Conservation (phyloP, 2,888 invertebrate genomes). For the Tromatobia lineatoria region DNA sequence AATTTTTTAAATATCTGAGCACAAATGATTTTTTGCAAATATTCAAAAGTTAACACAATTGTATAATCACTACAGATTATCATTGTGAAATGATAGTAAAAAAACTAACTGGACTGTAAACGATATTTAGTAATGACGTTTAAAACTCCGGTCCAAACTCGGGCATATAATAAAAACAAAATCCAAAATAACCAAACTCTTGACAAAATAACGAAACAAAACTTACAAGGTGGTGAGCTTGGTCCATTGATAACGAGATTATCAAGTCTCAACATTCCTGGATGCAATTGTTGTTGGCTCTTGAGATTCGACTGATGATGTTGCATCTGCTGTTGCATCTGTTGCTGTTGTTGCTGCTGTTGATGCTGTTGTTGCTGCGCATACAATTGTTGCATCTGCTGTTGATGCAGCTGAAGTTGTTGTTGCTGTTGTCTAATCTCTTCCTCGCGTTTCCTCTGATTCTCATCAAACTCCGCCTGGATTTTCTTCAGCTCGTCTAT, state of each 20-base stretch:
- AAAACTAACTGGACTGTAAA: no score
- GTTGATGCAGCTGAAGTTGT: conserved; percentile 85
- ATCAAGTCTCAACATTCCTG: conserved; percentile 83
- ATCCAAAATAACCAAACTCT: no score
- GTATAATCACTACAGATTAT: no score
- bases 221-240: conserved; percentile 79
- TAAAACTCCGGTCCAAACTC: no score
- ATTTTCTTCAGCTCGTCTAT: conserved; percentile 87
- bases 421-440: conserved; percentile 85
- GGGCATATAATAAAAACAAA: no score
- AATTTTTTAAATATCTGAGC: no score
- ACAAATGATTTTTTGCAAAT: no score
- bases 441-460: conserved; percentile 86
- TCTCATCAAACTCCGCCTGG: conserved; percentile 87
- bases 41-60: no score
- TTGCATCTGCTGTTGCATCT: conserved; percentile 78
- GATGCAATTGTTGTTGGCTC: conserved; percentile 77
- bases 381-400: conserved; percentile 72
- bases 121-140: no score
- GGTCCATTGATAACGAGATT: conserved; percentile 84
- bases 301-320: conserved; percentile 77
- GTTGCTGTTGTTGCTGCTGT: conserved; percentile 79
- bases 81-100: no score
- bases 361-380: conserved; percentile 74
- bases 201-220: not conserved